Evolutionary conservation across 2,113 vertebrate species (phyloP).

Genomic region (Agapornis roseicollis): DNA sequence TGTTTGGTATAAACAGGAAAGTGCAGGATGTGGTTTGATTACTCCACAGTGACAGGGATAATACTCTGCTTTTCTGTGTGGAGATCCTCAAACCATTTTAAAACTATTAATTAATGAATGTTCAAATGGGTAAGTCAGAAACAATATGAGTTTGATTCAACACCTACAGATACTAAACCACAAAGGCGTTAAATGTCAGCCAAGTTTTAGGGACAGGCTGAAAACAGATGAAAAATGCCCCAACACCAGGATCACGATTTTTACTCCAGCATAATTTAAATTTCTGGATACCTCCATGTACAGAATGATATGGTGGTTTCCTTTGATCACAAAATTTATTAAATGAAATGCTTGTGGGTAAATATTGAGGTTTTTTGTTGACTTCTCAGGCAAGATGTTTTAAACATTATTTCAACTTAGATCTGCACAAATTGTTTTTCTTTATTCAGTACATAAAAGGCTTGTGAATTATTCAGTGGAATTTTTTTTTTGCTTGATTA

Average conservation of each 20-base stretch:
- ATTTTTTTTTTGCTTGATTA: neutral
- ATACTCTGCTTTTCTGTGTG: neutral
- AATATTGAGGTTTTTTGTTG: neutral
- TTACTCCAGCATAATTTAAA: neutral
- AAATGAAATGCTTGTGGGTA: neutral
- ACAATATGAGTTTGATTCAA: neutral
- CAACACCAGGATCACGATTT: neutral
- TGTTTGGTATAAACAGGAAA: neutral
- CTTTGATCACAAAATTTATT: neutral
- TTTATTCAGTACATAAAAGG: neutral
- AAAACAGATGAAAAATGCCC: neutral
- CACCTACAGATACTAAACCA: neutral
- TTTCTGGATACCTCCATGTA: neutral
- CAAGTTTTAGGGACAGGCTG: neutral
- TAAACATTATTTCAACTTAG: neutral
- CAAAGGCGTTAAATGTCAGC: neutral
- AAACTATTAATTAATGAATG: neutral
- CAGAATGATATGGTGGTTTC: neutral
- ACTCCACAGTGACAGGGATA: neutral
- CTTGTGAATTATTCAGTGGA: neutral
- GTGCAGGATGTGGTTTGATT: neutral
- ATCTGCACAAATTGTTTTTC: neutral
- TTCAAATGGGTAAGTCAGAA: neutral
- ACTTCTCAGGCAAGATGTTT: neutral
- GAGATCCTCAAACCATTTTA: neutral